Evolutionary conservation across 2,113 vertebrate species (phyloP).

Genomic region (Neoarius graeffei): DNA sequence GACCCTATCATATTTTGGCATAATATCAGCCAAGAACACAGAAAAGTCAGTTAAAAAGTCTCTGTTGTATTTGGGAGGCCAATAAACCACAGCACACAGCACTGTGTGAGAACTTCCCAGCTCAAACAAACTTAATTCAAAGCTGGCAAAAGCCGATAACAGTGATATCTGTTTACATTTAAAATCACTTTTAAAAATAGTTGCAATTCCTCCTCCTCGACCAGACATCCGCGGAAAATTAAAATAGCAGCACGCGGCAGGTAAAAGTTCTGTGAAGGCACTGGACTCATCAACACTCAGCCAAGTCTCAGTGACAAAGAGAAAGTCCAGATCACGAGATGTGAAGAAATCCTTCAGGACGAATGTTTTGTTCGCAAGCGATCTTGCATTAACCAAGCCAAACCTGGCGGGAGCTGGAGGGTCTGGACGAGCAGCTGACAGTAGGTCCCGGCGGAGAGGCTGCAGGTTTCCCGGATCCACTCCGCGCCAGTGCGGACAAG

Average conservation of each 20-base stretch:
- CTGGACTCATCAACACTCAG: constrained; percentile 9
- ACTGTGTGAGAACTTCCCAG: background rate
- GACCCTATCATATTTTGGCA: constrained; percentile 16
- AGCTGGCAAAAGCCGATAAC: background rate
- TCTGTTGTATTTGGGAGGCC: constrained; percentile 29
- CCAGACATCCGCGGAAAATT: background rate
- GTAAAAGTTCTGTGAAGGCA: constrained; percentile 16
- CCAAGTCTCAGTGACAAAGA: constrained; percentile 15
- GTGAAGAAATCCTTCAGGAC: no score
- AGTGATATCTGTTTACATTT: no score
- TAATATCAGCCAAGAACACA: background rate
- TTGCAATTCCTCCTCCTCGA: background rate
- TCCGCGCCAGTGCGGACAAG: no score
- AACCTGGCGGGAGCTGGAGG: no score
- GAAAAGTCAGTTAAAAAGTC: constrained; percentile 32
- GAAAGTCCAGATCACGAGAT: no score
- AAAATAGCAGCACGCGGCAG: background rate
- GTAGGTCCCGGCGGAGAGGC: no score
- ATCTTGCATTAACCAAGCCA: no score
- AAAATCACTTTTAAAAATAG: no score
- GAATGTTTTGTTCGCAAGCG: no score
- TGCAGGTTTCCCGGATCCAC: no score
- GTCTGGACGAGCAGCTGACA: no score
- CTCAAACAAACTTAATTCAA: constrained; percentile 5
- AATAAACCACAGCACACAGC: constrained; percentile 23